phyloP scores from a whole-genome alignment of 2,113 vertebrate species.

The Atrichornis clamosus region DNA sequence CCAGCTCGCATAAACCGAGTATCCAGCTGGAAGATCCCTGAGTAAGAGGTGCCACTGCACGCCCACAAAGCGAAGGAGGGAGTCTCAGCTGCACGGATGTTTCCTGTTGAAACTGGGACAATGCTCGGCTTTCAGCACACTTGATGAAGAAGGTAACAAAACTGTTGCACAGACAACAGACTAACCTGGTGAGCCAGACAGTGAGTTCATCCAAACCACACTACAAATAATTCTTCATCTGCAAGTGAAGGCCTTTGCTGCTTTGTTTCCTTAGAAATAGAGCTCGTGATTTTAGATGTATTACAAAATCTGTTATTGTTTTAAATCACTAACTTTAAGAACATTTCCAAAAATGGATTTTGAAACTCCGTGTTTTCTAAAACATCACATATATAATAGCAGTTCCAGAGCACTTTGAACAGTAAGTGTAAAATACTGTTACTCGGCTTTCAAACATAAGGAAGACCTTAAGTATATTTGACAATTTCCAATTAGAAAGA shows the following conservation, averaged over 20 bases:
- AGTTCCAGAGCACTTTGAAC: neutral
- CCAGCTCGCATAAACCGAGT: neutral
- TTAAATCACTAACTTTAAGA: slow-evolving; percentile 18
- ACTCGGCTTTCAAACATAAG: neutral
- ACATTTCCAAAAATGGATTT: neutral
- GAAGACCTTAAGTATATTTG: slow-evolving; percentile 41
- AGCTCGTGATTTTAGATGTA: neutral
- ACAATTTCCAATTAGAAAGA: slow-evolving; percentile 41
- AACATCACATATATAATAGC: neutral
- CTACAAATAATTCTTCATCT: neutral
- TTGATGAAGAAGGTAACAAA: slow-evolving; percentile 25
- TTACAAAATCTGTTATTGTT: neutral
- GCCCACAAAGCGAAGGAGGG: neutral
- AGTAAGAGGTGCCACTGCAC: neutral
- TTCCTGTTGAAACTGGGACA: neutral
- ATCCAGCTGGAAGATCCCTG: neutral
- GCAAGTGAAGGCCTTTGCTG: neutral
- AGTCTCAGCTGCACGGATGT: neutral
- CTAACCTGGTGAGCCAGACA: slow-evolving; percentile 7
- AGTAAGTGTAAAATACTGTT: neutral
- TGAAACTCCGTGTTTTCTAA: neutral
- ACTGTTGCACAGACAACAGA: neutral
- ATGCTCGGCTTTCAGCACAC: neutral
- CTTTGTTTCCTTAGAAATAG: slow-evolving; percentile 41
- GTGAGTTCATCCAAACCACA: slow-evolving; percentile 27